phyloP scores from a whole-genome alignment of 2,888 invertebrate species.

The Thymelicus lineola region DNA sequence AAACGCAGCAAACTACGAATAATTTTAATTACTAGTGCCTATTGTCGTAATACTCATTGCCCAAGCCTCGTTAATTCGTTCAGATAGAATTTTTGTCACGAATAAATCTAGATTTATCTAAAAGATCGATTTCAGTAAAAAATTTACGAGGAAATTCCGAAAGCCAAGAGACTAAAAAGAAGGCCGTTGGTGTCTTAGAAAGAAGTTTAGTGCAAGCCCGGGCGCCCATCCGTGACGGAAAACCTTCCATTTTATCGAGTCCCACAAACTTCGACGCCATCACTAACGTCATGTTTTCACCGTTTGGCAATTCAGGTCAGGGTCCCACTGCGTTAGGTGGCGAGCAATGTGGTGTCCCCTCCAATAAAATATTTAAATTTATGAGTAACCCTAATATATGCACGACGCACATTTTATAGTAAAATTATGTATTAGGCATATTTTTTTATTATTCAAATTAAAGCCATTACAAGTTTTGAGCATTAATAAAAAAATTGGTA shows the following conservation, averaged over 20 bases:
- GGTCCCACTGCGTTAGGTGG: constrained; percentile 28
- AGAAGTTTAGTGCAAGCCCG: constrained; percentile 8
- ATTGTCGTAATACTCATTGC: not conserved
- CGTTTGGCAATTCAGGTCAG: constrained; percentile 42
- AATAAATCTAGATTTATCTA: not conserved
- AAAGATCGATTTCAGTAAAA: constrained; percentile 3
- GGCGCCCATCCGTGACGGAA: constrained; percentile 14
- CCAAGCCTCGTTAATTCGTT: not conserved
- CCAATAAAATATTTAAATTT: constrained; percentile 8
- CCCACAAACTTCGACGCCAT: constrained; percentile 23
- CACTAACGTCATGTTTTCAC: constrained; percentile 25
- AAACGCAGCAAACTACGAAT: constrained; percentile 4
- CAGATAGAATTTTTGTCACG: not conserved
- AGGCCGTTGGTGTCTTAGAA: constrained; percentile 13
- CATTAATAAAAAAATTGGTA: constrained; percentile 10
- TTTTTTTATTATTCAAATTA: not conserved
- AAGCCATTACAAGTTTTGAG: not conserved
- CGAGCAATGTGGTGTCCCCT: constrained; percentile 13
- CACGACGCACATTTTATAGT: too few species aligned
- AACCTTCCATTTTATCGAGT: constrained; percentile 1
- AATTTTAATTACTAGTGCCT: not conserved
- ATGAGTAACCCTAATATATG: not conserved
- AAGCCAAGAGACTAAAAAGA: constrained; percentile 12
- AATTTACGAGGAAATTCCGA: constrained; percentile 22
- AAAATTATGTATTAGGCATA: too few species aligned